Percentiles rank a stretch among this genome's conserved stretches.
These are phyloP conservation scores for Tetramorium simillimum DNA, from an alignment of 1,140 invertebrate genomes.

Conservation along the genomic window DNA sequence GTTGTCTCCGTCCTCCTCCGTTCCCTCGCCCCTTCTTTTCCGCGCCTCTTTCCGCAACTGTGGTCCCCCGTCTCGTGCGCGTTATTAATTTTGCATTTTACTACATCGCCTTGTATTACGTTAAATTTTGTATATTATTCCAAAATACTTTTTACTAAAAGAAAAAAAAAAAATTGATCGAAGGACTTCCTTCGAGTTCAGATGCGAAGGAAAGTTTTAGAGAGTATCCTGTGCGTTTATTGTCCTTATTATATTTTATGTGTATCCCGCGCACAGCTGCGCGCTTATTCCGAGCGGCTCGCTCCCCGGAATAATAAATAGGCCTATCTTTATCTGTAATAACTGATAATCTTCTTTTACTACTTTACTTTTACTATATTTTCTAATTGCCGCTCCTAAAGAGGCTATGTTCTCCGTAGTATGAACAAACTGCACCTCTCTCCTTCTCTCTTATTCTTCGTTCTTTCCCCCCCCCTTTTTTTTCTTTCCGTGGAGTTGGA, in stretches of 20 bases:
- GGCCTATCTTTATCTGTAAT: conserved; percentile 43
- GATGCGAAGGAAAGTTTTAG: background rate
- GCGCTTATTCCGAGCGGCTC: background rate
- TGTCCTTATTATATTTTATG: conserved; percentile 44
- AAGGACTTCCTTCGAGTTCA: background rate
- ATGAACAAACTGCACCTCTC: background rate
- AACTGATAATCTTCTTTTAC: conserved; percentile 35
- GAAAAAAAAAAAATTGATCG: background rate
- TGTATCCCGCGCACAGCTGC: background rate
- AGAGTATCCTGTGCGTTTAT: background rate
- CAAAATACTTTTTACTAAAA: background rate
- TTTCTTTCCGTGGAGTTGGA: background rate
- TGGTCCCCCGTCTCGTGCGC: background rate
- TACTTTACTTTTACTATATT: conserved; percentile 24
- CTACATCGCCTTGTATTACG: too few relatives aligned
- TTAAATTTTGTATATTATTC: background rate
- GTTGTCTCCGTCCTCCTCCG: background rate
- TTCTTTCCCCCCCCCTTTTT: background rate
- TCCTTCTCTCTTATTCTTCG: background rate
- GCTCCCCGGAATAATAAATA: conserved; percentile 30
- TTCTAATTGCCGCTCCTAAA: conserved; percentile 30
- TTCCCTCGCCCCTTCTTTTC: background rate
- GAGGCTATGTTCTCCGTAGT: background rate
- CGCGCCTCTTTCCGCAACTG: background rate
- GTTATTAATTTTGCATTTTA: conserved; percentile 37